phyloP scores from a whole-genome alignment of 2,113 vertebrate species.

The Pantherophis guttatus region DNA sequence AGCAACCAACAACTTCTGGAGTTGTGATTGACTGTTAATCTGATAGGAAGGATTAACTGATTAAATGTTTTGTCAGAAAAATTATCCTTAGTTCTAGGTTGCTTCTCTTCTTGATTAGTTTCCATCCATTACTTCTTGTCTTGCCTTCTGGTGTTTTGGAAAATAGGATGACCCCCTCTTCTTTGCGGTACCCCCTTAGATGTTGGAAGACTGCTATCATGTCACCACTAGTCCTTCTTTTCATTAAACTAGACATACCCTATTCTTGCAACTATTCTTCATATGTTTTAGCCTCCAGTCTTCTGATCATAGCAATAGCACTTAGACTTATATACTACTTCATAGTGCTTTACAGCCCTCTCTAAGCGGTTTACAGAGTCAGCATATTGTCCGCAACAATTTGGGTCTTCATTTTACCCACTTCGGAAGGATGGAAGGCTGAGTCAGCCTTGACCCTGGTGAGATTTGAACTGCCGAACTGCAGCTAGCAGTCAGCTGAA shows the following conservation, averaged over 20 bases:
- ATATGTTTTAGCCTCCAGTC: not conserved
- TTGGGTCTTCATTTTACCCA: too few species aligned
- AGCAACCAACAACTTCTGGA: not conserved
- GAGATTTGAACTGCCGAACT: too few species aligned
- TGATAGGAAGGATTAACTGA: too few species aligned
- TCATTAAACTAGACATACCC: not conserved
- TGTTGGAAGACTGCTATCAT: not conserved
- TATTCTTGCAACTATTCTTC: not conserved
- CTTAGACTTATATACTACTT: too few species aligned
- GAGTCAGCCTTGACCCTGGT: too few species aligned
- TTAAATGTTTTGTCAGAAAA: not conserved
- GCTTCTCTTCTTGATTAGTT: not conserved
- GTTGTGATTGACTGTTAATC: not conserved
- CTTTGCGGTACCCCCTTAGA: not conserved
- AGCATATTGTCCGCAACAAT: too few species aligned
- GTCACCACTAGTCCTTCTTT: not conserved
- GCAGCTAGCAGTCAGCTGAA: too few species aligned
- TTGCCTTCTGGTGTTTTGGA: not conserved
- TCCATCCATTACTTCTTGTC: not conserved
- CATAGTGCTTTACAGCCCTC: too few species aligned
- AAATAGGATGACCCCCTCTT: not conserved
- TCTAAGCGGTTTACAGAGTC: too few species aligned
- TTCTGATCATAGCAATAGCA: not conserved
- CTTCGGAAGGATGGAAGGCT: too few species aligned
- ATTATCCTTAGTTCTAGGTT: not conserved